Base-by-base conservation (phyloP, 2,888 invertebrate species). In the Seladonia tumulorum region DNA sequence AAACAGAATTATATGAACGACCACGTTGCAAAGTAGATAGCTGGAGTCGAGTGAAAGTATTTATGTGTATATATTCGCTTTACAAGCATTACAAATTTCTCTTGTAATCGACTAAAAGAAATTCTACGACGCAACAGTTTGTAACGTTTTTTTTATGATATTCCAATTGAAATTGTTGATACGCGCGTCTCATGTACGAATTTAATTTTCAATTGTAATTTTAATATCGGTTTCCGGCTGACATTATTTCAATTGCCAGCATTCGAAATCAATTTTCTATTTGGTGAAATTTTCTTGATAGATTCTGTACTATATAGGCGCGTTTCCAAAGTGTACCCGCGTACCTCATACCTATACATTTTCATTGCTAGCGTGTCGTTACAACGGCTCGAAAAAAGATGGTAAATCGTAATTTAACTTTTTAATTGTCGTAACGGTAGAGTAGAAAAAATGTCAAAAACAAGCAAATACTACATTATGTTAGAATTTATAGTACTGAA, bases 21-120 rank as follows among this genome's bases (percentile, higher is more conserved):
- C 42, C 22, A 70, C 60, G 70, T 49, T 49, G 22, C 18, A 42
- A 29, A 53, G 35, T 39, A 49, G 22, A 49, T 49, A 45, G 10
- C 29, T 47, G 49, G 5, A 29, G 39, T 49, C 39, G 63, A 78
- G 84, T 78, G 84, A 82, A 85, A 83, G 83, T 83, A 35, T 5
- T 35, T 35, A 35, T 35, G 35, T 35, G 35, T 35, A 57, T 2
- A 57, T 57, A 47, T 29, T 35, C 1, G 8, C 2, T 71, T n/a
- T 3, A 14, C 35, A 35, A 60, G 49, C 73, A 42, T 49, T 71
- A 42, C 22, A 68, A 29, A 75, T 42, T 78, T 60, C 39, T 70
- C n/a, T 74, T 68, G 0, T 18, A n/a, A n/a, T 16, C 12, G 2
- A 68, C 42, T n/a, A 14, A 39, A 25, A n/a, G 68, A 39, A 42